A percentile compares a stretch with the other conserved stretches of the same genome.
Conservation (phyloP, 2,888 invertebrate genomes). For the Caenorhabditis wallacei region DNA sequence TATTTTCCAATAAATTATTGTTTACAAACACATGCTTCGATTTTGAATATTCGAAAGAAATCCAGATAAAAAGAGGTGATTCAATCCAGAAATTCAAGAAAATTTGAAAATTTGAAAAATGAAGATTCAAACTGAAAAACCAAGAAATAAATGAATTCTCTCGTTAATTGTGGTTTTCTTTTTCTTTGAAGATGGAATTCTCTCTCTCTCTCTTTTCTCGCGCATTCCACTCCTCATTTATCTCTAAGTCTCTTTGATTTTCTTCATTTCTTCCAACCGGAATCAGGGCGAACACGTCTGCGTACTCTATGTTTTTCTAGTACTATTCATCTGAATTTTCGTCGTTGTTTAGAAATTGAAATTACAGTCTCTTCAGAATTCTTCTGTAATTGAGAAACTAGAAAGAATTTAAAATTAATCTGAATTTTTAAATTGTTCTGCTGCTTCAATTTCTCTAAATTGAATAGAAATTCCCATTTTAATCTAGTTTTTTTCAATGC, state of each 20-base stretch:
- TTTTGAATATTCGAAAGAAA: too few relatives aligned
- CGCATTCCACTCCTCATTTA: slow-evolving; percentile 42
- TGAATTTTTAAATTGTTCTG: background rate
- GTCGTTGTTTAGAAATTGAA: background rate
- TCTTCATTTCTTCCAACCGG: slow-evolving; percentile 2
- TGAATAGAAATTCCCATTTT: background rate
- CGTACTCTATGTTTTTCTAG: slow-evolving; percentile 29
- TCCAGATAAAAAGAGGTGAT: too few relatives aligned
- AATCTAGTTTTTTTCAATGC: background rate
- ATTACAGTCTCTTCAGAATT: slow-evolving; percentile 31
- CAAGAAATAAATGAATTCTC: background rate
- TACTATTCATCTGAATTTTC: slow-evolving; percentile 2
- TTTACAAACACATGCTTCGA: too few relatives aligned
- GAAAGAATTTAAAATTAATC: background rate
- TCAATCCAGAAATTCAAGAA: background rate
- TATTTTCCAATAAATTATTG: too few relatives aligned
- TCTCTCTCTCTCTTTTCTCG: slow-evolving; percentile 38
- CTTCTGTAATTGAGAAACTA: background rate
- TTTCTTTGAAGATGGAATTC: slow-evolving; percentile 17
- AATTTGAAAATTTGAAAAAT: background rate
- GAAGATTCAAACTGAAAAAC: background rate
- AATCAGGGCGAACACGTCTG: slow-evolving; percentile 59
- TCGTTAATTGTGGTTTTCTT: slow-evolving; percentile 50
- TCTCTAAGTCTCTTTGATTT: slow-evolving; percentile 39
- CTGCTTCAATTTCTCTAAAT: background rate